phyloP scores from a whole-genome alignment of 2,888 invertebrate species.

The Cylindroiulus punctatus region DNA sequence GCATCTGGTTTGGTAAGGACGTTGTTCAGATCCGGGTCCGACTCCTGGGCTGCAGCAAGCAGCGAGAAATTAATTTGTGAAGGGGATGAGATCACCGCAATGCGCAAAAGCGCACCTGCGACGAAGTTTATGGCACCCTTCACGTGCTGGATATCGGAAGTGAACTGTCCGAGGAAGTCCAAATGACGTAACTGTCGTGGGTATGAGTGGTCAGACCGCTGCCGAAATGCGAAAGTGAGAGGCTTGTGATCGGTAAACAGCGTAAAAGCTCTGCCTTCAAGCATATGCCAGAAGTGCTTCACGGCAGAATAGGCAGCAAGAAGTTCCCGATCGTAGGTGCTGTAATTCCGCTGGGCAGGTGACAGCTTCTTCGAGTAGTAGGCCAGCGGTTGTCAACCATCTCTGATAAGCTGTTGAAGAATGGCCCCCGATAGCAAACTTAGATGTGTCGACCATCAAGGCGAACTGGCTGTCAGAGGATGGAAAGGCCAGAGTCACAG shows the following conservation, averaged over 20 bases:
- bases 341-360: background rate
- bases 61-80: background rate
- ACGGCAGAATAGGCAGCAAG: background rate
- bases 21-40: background rate
- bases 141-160: background rate
- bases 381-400: background rate
- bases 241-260: background rate
- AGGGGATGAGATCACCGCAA: background rate
- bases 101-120: background rate
- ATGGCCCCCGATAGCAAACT: background rate
- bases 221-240: background rate
- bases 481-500: background rate
- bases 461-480: background rate
- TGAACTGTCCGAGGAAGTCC: background rate
- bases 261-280: background rate
- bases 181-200: background rate
- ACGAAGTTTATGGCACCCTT: background rate
- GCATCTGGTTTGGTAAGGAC: background rate
- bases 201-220: background rate
- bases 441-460: background rate
- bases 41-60: background rate
- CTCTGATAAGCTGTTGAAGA: background rate
- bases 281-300: background rate
- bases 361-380: background rate
- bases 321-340: background rate